Evolutionary conservation across 2,113 vertebrate genomes (phyloP).

Genomic region (Speoplatyrhinus poulsoni): DNA sequence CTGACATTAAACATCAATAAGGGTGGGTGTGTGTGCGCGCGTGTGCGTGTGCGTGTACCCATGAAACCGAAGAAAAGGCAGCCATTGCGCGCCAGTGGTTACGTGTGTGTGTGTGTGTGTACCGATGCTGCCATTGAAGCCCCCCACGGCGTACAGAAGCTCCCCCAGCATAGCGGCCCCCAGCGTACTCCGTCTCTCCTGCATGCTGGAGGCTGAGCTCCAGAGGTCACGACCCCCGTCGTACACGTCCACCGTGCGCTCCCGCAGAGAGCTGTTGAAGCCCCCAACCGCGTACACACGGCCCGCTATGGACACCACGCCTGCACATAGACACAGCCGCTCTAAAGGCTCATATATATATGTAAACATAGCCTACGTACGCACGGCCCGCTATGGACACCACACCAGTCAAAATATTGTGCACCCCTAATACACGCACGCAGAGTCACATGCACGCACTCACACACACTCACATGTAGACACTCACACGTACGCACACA

Average conservation of each 20-base stretch:
- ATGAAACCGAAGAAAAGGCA: constrained; percentile 56
- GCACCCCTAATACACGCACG: too few relatives aligned
- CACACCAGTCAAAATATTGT: constrained; percentile 73
- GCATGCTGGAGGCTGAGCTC: constrained; percentile 95
- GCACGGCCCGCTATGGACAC: constrained; percentile 86
- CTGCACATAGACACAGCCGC: constrained; percentile 59
- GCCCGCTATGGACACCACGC: constrained; percentile 92
- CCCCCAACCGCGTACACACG: constrained; percentile 95
- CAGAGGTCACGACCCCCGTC: constrained; percentile 93
- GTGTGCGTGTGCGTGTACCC: constrained; percentile 68
- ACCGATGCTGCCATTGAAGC: constrained; percentile 98
- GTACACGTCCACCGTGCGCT: constrained; percentile 94
- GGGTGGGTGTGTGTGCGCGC: background rate
- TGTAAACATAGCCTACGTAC: too few relatives aligned
- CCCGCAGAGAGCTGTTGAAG: constrained; percentile 93
- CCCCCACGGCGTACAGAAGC: constrained; percentile 93
- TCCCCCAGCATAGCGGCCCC: constrained; percentile 93
- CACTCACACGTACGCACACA: too few relatives aligned
- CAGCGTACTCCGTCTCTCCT: constrained; percentile 92
- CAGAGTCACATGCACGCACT: too few relatives aligned
- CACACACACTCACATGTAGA: too few relatives aligned
- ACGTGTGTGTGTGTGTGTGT: too few relatives aligned
- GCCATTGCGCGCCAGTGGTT: too few relatives aligned
- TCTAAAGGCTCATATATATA: too few relatives aligned
- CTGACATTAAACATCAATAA: too few relatives aligned